Percentiles rank a stretch among this genome's conserved stretches.
Conservation (phyloP, 2,888 invertebrate species). For the Panopea generosa region DNA sequence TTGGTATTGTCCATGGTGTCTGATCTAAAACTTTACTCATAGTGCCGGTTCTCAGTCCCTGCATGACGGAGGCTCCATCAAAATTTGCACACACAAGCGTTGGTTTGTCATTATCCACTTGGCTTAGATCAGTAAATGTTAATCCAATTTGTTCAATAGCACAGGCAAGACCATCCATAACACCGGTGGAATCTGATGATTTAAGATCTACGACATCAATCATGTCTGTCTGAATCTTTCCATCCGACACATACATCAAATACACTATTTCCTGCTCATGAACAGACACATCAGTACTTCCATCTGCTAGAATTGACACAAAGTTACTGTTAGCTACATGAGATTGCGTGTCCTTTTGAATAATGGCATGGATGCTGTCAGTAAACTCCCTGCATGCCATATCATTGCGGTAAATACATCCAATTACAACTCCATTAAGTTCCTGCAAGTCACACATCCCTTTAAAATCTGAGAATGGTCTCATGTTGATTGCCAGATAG, state of each 20-base stretch:
- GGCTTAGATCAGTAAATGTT: not conserved
- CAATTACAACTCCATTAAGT: not conserved
- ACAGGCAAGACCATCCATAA: not conserved
- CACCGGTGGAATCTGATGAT: not conserved
- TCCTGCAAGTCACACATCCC: not conserved
- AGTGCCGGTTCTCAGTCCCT: not conserved
- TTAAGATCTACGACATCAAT: not conserved
- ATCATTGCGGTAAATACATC: not conserved
- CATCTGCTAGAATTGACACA: constrained; percentile 5
- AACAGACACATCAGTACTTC: not conserved
- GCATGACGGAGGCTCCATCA: constrained; percentile 5
- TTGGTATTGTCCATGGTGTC: not conserved
- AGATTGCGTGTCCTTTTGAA: not conserved
- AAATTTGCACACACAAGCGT: constrained; percentile 1
- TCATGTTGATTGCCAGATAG: not conserved
- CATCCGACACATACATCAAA: not conserved
- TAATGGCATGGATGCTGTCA: not conserved
- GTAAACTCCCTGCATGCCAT: not conserved
- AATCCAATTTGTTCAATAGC: not conserved
- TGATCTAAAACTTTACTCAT: not conserved
- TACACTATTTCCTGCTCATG: constrained; percentile 13
- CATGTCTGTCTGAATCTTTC: not conserved
- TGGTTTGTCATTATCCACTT: not conserved
- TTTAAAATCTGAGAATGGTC: not conserved
- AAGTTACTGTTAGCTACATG: not conserved